phyloP scores from a whole-genome alignment of 2,888 invertebrate genomes.

The Heliothis peltigera region DNA sequence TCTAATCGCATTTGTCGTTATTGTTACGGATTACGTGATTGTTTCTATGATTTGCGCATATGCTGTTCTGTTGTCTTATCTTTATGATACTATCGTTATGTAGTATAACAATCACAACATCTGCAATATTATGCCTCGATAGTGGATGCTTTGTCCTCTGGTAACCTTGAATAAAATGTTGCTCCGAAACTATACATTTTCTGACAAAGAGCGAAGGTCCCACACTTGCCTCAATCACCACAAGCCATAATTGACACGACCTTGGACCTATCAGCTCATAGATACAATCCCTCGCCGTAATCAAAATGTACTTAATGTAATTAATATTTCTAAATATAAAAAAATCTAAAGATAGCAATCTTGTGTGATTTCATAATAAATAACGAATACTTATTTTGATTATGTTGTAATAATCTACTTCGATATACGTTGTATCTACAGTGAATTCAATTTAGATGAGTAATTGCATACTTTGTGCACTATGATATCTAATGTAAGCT shows the following conservation, averaged over 20 bases:
- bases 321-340: slow-evolving; percentile 48
- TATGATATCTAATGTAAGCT: slow-evolving; percentile 48
- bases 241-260: slow-evolving; percentile 65
- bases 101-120: slow-evolving; percentile 13
- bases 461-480: slow-evolving; percentile 42
- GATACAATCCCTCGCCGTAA: slow-evolving; percentile 62
- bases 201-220: slow-evolving; percentile 48
- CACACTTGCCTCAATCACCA: slow-evolving; percentile 46
- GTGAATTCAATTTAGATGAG: slow-evolving; percentile 47
- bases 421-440: slow-evolving; percentile 34
- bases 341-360: slow-evolving; percentile 48
- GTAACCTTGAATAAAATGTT: slow-evolving; percentile 54
- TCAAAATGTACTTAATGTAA: slow-evolving; percentile 57
- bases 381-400: slow-evolving; percentile 42
- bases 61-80: slow-evolving; percentile 61
- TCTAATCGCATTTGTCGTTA: slow-evolving; percentile 72
- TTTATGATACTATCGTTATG: slow-evolving; percentile 54
- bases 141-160: slow-evolving; percentile 23
- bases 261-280: slow-evolving; percentile 67
- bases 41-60: slow-evolving; percentile 63
- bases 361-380: slow-evolving; percentile 56
- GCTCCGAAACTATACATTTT: slow-evolving; percentile 46
- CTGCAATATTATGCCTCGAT: slow-evolving; percentile 21
- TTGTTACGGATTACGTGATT: slow-evolving; percentile 68
- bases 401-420: slow-evolving; percentile 44